Base-by-base conservation (phyloP, 2,797 vertebrate genomes). In the Allobates femoralis region DNA sequence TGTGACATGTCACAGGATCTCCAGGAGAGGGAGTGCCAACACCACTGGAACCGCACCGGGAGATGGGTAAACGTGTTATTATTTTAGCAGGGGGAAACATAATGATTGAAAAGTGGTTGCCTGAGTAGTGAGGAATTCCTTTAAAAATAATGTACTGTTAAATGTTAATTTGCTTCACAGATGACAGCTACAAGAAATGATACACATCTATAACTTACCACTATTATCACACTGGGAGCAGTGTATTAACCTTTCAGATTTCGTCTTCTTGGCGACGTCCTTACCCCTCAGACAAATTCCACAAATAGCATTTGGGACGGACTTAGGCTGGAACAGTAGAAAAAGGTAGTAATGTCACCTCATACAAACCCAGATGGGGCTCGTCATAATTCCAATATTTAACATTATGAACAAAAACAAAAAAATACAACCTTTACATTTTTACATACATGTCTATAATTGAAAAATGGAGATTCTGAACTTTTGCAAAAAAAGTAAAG, bases 281-380 rank as follows among this genome's bases (percentile, higher is more conserved):
- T 98, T 98, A 97, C 98, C 98, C 98, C 97, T 99, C 97, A 99
- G 97, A 97, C 98, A 99, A 97, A 99, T 99, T 94, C 98, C 98
- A 99, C 98, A 99, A 94, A 99, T 96, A 95, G 98, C 98, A 98
- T 96, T 98, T 96, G 97, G 97, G 97, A 97, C 96, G 97, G 96
- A 96, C 96, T 99, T 99, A 96, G 96, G 98, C 98, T 99, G 98
- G 96, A 99, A 99, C 96, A 97, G 97, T 95, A 99, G 97, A 99
- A 99, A 96, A 99, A 96, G 93, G 95, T 97, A 97, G 97, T 98
- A 96, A 98, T 97, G 95, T 94, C 92, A 96, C 92, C 93, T 94
- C 94, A 90, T 92, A 93, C 94, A 94, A 94, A 94, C 91, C 93
- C 83, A 89, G 85, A 87, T 77, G 84, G 93, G 92, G 86, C 88